A percentile compares a stretch with the other conserved stretches of the same genome.
Conservation (phyloP, 2,113 vertebrate species). For the Litocranius walleri region DNA sequence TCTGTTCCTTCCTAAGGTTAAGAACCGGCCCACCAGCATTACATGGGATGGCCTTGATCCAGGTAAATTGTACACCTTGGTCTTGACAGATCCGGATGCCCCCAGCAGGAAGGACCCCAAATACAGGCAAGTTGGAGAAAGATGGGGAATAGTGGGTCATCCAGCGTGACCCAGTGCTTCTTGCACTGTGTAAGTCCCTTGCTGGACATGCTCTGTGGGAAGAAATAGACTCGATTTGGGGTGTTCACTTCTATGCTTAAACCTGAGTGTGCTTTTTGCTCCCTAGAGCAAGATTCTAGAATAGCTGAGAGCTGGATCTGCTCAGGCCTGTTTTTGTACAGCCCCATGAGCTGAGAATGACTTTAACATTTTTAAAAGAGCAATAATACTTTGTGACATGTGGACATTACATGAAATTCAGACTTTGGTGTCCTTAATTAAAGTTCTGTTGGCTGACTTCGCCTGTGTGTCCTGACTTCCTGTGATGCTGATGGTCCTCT, state of each 20-base stretch:
- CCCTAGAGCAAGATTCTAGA: accelerated
- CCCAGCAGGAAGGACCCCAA: slow-evolving; percentile 94
- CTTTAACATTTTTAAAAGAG: neutral
- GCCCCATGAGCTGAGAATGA: neutral
- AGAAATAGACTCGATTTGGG: neutral
- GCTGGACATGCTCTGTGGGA: neutral
- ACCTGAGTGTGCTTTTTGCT: neutral
- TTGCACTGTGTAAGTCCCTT: neutral
- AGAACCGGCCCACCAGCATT: slow-evolving; percentile 87
- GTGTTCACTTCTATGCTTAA: neutral
- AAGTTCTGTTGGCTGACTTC: neutral
- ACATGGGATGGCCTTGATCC: slow-evolving; percentile 90
- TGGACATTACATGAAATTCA: neutral
- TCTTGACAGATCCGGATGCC: slow-evolving; percentile 93
- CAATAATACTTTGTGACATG: neutral
- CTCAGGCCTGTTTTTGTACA: neutral
- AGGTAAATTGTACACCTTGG: slow-evolving; percentile 92
- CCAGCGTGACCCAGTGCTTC: neutral
- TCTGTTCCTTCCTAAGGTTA: slow-evolving; percentile 82
- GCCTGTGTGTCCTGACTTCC: accelerated
- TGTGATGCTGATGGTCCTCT: neutral
- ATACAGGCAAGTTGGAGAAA: slow-evolving; percentile 82
- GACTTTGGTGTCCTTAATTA: neutral
- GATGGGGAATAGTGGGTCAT: neutral
- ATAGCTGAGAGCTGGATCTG: neutral